Evolutionary conservation across 1,140 invertebrate genomes (phyloP).

Genomic region (Trichomalopsis sarcophagae): DNA sequence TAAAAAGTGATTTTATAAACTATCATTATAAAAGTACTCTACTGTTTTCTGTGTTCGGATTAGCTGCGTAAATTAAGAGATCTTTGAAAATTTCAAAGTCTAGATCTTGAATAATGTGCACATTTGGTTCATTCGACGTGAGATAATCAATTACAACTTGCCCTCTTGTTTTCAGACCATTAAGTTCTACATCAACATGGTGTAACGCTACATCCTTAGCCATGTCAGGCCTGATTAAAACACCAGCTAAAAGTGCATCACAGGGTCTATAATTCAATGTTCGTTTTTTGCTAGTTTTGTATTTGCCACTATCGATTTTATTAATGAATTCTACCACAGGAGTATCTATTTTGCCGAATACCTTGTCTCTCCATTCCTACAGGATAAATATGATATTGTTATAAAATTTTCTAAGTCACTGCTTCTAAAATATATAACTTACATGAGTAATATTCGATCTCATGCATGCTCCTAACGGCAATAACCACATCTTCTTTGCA

Average conservation of each 20-base stretch:
- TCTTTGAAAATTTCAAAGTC: slow-evolving; percentile 74
- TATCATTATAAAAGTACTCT: neutral
- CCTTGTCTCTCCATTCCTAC: slow-evolving; percentile 77
- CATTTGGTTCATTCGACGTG: slow-evolving; percentile 73
- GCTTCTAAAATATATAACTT: slow-evolving; percentile 56
- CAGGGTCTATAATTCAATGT: slow-evolving; percentile 74
- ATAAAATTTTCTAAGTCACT: neutral
- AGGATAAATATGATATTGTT: slow-evolving; percentile 41
- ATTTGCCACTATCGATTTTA: slow-evolving; percentile 73
- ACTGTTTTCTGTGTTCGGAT: slow-evolving; percentile 57
- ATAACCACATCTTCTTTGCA: slow-evolving; percentile 76
- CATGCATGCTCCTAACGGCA: slow-evolving; percentile 81
- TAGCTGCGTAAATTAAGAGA: slow-evolving; percentile 66
- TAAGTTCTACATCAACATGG: slow-evolving; percentile 77
- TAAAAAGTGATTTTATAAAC: too few species aligned
- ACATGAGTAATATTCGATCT: slow-evolving; percentile 73
- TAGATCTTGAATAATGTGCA: slow-evolving; percentile 75
- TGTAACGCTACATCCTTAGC: slow-evolving; percentile 60
- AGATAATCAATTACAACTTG: slow-evolving; percentile 79
- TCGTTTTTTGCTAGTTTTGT: slow-evolving; percentile 59
- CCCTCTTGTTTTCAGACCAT: slow-evolving; percentile 76
- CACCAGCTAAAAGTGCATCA: slow-evolving; percentile 77
- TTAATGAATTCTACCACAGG: slow-evolving; percentile 75
- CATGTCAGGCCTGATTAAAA: slow-evolving; percentile 72
- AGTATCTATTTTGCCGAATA: slow-evolving; percentile 69